Evolutionary conservation across 2,888 invertebrate species (phyloP).

Genomic region (Cacoxenus indagator): DNA sequence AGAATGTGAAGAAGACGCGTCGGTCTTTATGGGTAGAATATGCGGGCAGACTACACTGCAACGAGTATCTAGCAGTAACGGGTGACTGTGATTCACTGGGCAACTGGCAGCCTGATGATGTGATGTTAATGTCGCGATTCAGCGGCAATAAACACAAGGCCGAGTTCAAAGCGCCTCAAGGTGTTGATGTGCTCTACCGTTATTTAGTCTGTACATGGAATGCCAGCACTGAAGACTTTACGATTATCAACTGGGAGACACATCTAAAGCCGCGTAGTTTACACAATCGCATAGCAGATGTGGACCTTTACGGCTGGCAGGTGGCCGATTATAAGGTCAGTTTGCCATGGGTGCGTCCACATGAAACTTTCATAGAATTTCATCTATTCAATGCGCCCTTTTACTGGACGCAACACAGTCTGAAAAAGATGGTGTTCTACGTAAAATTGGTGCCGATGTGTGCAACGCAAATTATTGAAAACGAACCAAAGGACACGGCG

Average conservation of each 20-base stretch:
- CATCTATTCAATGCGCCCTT: slow-evolving; percentile 83
- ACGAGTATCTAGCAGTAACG: slow-evolving; percentile 77
- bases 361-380: slow-evolving; percentile 80
- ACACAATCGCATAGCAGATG: slow-evolving; percentile 79
- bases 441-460: slow-evolving; percentile 70
- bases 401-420: slow-evolving; percentile 69
- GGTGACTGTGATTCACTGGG: slow-evolving; percentile 78
- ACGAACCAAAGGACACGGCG: neutral
- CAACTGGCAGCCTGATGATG: slow-evolving; percentile 76
- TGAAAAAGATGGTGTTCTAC: slow-evolving; percentile 21
- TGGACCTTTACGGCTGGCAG: slow-evolving; percentile 61
- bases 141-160: slow-evolving; percentile 32
- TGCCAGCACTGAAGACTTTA: neutral
- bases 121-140: slow-evolving; percentile 72
- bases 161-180: slow-evolving; percentile 8
- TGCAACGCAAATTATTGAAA: neutral
- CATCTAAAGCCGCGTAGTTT: slow-evolving; percentile 81
- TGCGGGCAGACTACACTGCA: neutral
- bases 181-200: slow-evolving; percentile 72
- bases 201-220: slow-evolving; percentile 76
- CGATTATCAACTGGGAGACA: neutral
- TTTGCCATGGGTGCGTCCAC: slow-evolving; percentile 82
- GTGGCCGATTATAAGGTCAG: slow-evolving; percentile 69
- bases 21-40: neutral
- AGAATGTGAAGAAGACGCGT: neutral